phyloP scores from a whole-genome alignment of 2,113 vertebrate genomes.

The Atlantisia rogersi region DNA sequence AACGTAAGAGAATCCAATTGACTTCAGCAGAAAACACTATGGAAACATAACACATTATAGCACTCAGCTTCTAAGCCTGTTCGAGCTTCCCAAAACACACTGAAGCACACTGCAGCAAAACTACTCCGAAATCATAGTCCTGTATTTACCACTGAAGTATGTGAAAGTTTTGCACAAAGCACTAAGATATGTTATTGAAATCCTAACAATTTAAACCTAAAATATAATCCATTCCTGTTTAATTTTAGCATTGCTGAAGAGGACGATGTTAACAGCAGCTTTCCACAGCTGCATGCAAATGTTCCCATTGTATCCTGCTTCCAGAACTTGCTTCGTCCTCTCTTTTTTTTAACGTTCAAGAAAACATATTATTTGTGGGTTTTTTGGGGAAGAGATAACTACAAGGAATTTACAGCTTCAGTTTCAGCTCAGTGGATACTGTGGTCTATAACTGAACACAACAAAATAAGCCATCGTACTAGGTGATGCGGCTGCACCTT shows the following conservation, averaged over 20 bases:
- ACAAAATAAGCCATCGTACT: accelerated
- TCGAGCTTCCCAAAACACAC: not conserved
- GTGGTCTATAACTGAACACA: not conserved
- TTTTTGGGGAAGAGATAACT: not conserved
- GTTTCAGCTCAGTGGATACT: not conserved
- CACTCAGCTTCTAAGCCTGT: not conserved
- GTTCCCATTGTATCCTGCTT: not conserved
- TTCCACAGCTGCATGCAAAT: not conserved
- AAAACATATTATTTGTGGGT: not conserved
- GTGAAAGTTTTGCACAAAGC: not conserved
- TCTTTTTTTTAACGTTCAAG: not conserved
- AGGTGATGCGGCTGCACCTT: not conserved
- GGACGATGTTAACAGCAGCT: not conserved
- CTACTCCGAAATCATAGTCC: not conserved
- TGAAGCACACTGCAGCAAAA: not conserved
- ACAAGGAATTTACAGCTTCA: not conserved
- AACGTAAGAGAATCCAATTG: not conserved
- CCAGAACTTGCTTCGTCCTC: not conserved
- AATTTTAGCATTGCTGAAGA: not conserved
- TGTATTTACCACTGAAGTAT: not conserved
- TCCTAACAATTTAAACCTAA: not conserved
- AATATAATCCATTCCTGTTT: not conserved
- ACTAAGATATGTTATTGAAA: not conserved
- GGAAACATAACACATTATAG: not conserved
- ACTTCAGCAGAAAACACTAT: not conserved